Evolutionary conservation across 2,113 vertebrate genomes (phyloP).

Genomic region (Silurus meridionalis): DNA sequence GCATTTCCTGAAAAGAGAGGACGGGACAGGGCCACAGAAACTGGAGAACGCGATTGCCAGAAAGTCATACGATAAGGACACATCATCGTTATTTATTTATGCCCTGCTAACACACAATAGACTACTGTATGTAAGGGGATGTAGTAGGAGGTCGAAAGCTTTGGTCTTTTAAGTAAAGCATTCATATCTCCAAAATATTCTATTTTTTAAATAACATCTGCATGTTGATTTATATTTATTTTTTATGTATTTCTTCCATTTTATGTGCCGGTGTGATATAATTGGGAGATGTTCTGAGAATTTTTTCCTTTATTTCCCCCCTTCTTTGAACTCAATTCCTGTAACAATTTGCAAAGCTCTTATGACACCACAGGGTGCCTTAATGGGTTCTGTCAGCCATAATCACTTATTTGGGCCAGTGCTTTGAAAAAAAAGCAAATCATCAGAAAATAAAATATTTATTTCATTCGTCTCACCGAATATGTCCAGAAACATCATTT

Average conservation of each 20-base stretch:
- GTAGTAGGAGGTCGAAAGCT: background rate
- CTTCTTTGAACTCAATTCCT: background rate
- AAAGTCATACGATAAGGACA: slow-evolving; percentile 61
- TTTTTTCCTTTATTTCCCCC: background rate
- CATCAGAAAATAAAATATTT: background rate
- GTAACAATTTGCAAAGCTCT: background rate
- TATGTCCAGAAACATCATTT: background rate
- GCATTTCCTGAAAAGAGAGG: slow-evolving; percentile 56
- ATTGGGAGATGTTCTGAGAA: background rate
- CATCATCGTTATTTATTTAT: slow-evolving; percentile 69
- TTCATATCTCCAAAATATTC: background rate
- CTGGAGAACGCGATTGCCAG: slow-evolving; percentile 34
- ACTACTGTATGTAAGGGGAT: slow-evolving; percentile 21
- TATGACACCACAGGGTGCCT: background rate
- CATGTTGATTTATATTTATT: background rate
- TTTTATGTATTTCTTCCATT: background rate
- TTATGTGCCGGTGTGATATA: background rate
- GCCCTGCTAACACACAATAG: slow-evolving; percentile 49
- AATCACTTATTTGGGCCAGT: background rate
- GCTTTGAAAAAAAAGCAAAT: slow-evolving; percentile 6
- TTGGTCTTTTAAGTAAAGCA: background rate
- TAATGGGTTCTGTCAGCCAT: slow-evolving; percentile 10
- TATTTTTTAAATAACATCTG: background rate
- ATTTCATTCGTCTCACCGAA: background rate
- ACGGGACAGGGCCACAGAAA: slow-evolving; percentile 17